Conservation (phyloP, 1,140 invertebrate species). For the Nylanderia fulva region DNA sequence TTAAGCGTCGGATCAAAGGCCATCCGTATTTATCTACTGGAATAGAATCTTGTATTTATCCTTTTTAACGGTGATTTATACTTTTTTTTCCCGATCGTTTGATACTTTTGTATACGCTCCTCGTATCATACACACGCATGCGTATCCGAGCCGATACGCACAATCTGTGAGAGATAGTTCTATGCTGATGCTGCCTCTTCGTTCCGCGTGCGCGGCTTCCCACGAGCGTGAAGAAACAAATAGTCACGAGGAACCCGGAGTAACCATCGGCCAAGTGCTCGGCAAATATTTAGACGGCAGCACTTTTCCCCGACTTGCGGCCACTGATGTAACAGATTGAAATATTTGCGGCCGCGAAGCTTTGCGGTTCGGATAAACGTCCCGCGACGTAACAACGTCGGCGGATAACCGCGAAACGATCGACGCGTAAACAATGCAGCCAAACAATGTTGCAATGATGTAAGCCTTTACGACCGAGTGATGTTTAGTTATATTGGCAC, state of each 20-base stretch:
- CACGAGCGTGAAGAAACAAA: slow-evolving; percentile 55
- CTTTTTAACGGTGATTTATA: background rate
- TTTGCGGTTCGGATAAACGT: slow-evolving; percentile 43
- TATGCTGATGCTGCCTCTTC: background rate
- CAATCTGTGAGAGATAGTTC: background rate
- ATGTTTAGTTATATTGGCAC: slow-evolving; percentile 32
- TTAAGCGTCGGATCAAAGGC: background rate
- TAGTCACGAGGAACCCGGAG: slow-evolving; percentile 39
- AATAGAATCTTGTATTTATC: background rate
- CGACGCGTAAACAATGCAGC: slow-evolving; percentile 45
- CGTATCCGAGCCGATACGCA: background rate
- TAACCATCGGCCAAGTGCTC: slow-evolving; percentile 48
- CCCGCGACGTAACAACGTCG: slow-evolving; percentile 23
- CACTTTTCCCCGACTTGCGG: slow-evolving; percentile 51
- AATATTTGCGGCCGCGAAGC: slow-evolving; percentile 33
- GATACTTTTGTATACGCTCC: background rate
- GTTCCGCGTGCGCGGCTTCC: slow-evolving; percentile 30
- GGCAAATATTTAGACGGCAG: slow-evolving; percentile 52
- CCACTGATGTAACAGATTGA: slow-evolving; percentile 54
- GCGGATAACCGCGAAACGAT: slow-evolving; percentile 23
- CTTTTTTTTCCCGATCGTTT: background rate
- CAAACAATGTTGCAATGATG: slow-evolving; percentile 33
- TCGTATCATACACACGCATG: background rate
- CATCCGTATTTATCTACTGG: background rate
- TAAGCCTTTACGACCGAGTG: background rate